These are phyloP conservation scores for Parazoanthus darwini DNA, from an alignment of 92 coral and sea anemone species.

Conservation along the genomic window DNA sequence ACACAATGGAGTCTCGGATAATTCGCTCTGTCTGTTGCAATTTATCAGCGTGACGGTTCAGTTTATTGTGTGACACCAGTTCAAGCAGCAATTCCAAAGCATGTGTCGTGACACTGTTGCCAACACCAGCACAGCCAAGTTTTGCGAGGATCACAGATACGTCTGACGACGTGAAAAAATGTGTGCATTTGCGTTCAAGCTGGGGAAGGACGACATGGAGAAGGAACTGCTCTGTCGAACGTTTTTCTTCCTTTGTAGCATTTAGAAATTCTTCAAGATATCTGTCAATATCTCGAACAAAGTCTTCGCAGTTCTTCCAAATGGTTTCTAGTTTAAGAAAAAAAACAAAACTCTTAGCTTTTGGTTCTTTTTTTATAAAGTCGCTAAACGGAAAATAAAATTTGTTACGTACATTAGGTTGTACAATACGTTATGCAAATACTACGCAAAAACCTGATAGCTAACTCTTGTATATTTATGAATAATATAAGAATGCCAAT, in stretches of 20 bases:
- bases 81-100: constrained; percentile 3
- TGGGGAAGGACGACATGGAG: background rate
- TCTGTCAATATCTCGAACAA: background rate
- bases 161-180: background rate
- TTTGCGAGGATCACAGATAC: background rate
- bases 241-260: background rate
- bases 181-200: background rate
- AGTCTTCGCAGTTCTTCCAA: background rate
- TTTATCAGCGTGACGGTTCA: constrained; percentile 5
- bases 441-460: too few species aligned
- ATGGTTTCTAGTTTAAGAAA: background rate
- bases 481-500: too few species aligned
- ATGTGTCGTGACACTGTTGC: constrained; percentile 2
- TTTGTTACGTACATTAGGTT: too few species aligned
- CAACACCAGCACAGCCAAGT: constrained; percentile 9
- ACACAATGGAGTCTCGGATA: constrained; percentile 2
- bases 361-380: too few species aligned
- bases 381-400: too few species aligned
- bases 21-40: constrained; percentile 1
- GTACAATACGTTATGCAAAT: too few species aligned
- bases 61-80: constrained; percentile 16
- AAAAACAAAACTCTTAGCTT: background rate
- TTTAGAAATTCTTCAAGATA: background rate
- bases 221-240: background rate
- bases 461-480: too few species aligned